These are phyloP conservation scores for Carpatolechia fugitivella DNA, from an alignment of 2,888 invertebrate species.

Conservation along the genomic window DNA sequence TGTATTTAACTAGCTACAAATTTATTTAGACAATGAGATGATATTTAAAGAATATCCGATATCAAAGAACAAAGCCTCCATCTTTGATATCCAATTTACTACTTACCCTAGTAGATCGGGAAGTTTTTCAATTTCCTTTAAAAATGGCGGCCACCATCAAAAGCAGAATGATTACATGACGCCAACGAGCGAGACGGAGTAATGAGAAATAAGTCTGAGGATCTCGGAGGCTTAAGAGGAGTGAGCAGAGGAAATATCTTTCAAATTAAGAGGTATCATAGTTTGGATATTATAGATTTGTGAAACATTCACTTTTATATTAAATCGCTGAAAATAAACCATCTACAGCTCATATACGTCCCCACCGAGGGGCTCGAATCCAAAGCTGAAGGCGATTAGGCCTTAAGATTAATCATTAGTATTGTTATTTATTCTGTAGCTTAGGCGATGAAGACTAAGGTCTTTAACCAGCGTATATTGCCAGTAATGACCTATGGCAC, in stretches of 20 bases:
- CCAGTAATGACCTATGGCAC: too few relatives aligned
- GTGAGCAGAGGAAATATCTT: not conserved
- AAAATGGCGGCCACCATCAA: constrained; percentile 59
- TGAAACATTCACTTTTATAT: too few relatives aligned
- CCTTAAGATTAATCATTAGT: too few relatives aligned
- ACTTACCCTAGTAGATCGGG: constrained; percentile 24
- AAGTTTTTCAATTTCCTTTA: constrained; percentile 44
- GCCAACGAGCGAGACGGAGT: constrained; percentile 41
- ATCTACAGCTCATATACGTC: too few relatives aligned
- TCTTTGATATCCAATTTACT: constrained; percentile 12
- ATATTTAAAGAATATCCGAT: not conserved
- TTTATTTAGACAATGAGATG: not conserved
- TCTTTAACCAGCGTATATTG: too few relatives aligned
- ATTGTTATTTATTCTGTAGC: too few relatives aligned
- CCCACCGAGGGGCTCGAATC: too few relatives aligned
- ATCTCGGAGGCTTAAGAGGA: not conserved
- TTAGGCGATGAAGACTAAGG: too few relatives aligned
- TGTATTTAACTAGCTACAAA: not conserved
- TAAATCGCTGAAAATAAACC: too few relatives aligned
- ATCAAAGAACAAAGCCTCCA: not conserved
- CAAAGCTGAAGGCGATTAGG: too few relatives aligned
- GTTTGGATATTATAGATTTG: too few relatives aligned
- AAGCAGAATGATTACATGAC: constrained; percentile 74
- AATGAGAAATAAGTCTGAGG: constrained; percentile 3
- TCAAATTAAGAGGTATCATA: too few relatives aligned